Conservation (phyloP, 2,113 vertebrate genomes). For the Macquaria ambigua region DNA sequence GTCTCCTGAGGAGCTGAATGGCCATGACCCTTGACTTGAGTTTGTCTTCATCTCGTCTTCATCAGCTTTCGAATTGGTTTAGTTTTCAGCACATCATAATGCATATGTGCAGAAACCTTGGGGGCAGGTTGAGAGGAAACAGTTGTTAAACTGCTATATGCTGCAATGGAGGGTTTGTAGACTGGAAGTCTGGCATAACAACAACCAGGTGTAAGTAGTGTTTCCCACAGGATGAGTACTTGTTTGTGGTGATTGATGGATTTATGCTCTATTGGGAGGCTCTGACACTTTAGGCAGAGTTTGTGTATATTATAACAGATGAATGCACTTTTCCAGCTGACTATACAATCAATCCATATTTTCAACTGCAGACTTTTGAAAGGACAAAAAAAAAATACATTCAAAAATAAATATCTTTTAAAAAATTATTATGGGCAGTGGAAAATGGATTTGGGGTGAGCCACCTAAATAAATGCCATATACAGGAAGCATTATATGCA, state of each 20-base stretch:
- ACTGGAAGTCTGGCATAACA: background rate
- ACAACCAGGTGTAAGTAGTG: conserved; percentile 5
- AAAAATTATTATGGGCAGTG: background rate
- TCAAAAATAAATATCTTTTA: background rate
- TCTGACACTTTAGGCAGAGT: background rate
- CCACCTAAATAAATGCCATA: background rate
- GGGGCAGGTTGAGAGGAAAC: background rate
- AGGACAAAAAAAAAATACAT: background rate
- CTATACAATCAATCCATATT: background rate
- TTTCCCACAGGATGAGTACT: conserved; percentile 3
- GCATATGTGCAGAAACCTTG: background rate
- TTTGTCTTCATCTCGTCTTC: conserved; percentile 1
- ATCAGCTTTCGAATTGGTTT: background rate
- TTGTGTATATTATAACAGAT: background rate
- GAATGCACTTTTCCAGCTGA: conserved; percentile 3
- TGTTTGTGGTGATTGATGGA: background rate
- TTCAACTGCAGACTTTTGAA: background rate
- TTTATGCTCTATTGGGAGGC: background rate
- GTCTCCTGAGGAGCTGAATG: background rate
- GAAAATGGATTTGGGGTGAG: background rate
- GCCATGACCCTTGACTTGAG: conserved; percentile 1
- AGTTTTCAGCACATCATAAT: background rate
- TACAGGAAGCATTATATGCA: background rate
- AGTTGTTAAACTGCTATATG: background rate
- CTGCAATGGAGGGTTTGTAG: background rate